These are phyloP conservation scores for Incurvaria masculella DNA, from an alignment of 2,888 invertebrate species.

Conservation along the genomic window DNA sequence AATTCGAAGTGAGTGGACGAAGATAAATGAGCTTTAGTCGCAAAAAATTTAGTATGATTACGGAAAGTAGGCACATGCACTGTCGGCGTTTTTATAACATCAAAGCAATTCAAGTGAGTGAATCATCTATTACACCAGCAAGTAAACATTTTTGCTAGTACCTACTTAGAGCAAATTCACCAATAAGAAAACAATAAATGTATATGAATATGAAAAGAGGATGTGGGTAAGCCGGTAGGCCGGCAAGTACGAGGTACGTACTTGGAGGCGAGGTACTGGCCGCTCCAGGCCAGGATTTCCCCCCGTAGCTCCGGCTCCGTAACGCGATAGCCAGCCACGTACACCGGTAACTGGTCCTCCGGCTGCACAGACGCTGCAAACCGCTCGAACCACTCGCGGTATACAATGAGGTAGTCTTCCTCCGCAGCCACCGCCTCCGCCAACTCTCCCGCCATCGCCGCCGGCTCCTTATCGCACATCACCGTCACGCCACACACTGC, in stretches of 20 bases:
- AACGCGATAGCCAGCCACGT: constrained; percentile 66
- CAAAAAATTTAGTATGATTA: constrained; percentile 8
- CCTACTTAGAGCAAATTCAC: constrained; percentile 7
- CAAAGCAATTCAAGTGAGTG: constrained; percentile 13
- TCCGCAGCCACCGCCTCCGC: constrained; percentile 42
- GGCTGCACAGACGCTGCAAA: constrained; percentile 67
- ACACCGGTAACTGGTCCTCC: constrained; percentile 71
- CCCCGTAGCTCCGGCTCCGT: constrained; percentile 68
- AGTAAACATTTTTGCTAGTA: neutral
- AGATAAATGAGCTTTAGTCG: constrained; percentile 29
- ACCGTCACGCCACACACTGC: too few species aligned
- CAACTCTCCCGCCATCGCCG: neutral
- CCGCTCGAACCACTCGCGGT: constrained; percentile 68
- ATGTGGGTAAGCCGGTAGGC: constrained; percentile 1
- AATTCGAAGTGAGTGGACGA: constrained; percentile 14
- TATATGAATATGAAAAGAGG: neutral
- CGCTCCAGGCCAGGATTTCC: constrained; percentile 72
- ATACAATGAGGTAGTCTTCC: constrained; percentile 67
- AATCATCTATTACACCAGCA: constrained; percentile 8
- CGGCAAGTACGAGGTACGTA: constrained; percentile 41
- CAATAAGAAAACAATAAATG: neutral
- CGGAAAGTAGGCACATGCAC: constrained; percentile 5
- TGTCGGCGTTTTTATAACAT: constrained; percentile 11
- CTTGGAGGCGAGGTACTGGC: constrained; percentile 75
- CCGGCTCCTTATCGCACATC: neutral